Base-by-base conservation (phyloP, 2,888 invertebrate species). In the Phengaris arion region DNA sequence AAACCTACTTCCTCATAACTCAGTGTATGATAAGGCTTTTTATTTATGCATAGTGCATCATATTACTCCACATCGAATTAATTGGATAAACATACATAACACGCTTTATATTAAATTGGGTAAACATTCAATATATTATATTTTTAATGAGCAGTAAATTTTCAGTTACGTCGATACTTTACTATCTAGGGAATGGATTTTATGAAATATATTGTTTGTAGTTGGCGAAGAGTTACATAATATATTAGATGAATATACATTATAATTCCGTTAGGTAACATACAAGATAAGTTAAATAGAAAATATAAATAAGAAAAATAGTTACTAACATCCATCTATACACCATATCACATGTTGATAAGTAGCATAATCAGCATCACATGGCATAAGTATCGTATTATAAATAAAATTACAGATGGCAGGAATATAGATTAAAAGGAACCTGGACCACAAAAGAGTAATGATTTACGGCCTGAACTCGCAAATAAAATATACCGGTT, bases 401-500 rank as follows among this genome's bases (percentile, higher is more conserved):
- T 72, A 52, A 72, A 72, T 51, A 70, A 70, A 54, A 72, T 13
- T 22, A 54, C 52, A 54, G 72, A 72, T 54, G 51, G 35, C 35
- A 64, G 35, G 72, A 52, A 72, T 72, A 72, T 72, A 72, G 54
- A 72, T 72, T 72, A 54, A 54, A 72, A 52, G 35, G 35, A 54
- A 72, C 35, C 35, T 54, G 72, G 54, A 15, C 68, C 4, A 68
- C 72, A 72, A 72, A 52, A 35, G 72, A 72, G 72, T 22, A 72
- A 72, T 72, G 72, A 72, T 72, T 72, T 72, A 72, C 72, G 52
- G 54, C 35, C 72, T 54, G 72, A 51, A 35, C 72, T 72, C 54
- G 72, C 54, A 72, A 72, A 72, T 72, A 72, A 72, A 72, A 72
- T 72, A 72, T 72, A 54, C 72, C 54, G 72, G 72, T 72, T 72